Conservation (phyloP, 2,888 invertebrate species). For the Polia nebulosa region DNA sequence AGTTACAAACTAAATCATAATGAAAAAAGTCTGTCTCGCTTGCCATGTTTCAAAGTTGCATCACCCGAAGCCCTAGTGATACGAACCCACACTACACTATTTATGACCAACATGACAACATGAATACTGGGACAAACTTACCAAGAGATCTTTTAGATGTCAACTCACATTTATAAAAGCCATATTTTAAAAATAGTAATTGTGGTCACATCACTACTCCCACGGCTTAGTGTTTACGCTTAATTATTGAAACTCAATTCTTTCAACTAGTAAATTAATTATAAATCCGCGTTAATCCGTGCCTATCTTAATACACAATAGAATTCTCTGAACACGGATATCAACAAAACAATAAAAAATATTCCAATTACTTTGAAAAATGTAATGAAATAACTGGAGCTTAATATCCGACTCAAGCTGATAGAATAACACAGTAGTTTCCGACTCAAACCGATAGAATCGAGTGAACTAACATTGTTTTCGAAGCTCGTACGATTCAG, state of each 20-base stretch:
- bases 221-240: neutral
- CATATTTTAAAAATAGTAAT: neutral
- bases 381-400: slow-evolving; percentile 34
- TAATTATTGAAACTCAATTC: neutral
- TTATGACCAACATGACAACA: neutral
- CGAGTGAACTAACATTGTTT: slow-evolving; percentile 50
- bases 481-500: slow-evolving; percentile 38
- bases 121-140: too few relatives aligned
- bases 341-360: neutral
- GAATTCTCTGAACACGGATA: neutral
- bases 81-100: neutral
- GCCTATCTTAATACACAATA: slow-evolving; percentile 17
- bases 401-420: slow-evolving; percentile 8
- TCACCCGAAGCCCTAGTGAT: neutral
- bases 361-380: slow-evolving; percentile 29
- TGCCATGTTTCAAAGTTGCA: neutral
- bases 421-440: slow-evolving; percentile 29
- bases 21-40: too few relatives aligned
- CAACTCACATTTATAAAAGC: neutral
- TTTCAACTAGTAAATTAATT: slow-evolving; percentile 9
- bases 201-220: neutral
- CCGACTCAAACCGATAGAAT: slow-evolving; percentile 18
- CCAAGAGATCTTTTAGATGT: neutral
- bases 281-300: slow-evolving; percentile 5
- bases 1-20: too few relatives aligned